Base-by-base conservation (phyloP, 2,797 vertebrate genomes). In the Poecile montanus region DNA sequence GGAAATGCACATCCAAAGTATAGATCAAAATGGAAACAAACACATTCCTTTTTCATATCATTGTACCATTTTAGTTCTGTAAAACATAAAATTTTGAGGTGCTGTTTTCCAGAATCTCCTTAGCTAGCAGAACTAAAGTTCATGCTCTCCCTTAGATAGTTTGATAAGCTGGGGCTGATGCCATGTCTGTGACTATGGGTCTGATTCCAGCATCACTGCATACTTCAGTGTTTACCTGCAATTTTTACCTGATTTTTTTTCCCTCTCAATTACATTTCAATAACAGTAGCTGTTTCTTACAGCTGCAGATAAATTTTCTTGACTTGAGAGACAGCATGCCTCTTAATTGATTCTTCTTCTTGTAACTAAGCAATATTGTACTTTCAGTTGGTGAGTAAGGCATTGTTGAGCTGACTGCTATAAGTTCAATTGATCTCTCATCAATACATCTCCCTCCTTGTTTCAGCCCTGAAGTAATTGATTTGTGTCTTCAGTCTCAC, bases 171-270 rank as follows among this genome's bases (percentile, higher is more conserved):
- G 7, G 27, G 70, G 42, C 29, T 83, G 29, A 23, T 53, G 19
- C 2, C 0, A 0, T 32, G 13, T 56, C 44, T 56, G 36, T 70
- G 20, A 21, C 20, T 61, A 6, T 2, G 5, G 9, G 12, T 87
- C 56, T 36, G 36, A 36, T 54, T 70, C 23, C 12, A 51, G 0
- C 36, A 10, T 32, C 14, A 6, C 40, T 65, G 5, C 30, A 22
- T 4, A 10, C 38, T 70, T 82, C 51, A 29, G 17, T 66, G 36
- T 92, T 93, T 76, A 50, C 25, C 9, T 62, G 30, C 5, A 3
- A 13, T 54, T 87, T 40, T 40, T 67, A 40, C 6, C 11, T 56
- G 36, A 11, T 26, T 15, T 54, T 44, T 23, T 16, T 3, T 1
- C 11, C 8, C 15, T 44, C 34, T 51, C 19, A 29, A 1, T 79